These are phyloP conservation scores for Bufo gargarizans DNA, from an alignment of 2,113 vertebrate species.

Conservation along the genomic window DNA sequence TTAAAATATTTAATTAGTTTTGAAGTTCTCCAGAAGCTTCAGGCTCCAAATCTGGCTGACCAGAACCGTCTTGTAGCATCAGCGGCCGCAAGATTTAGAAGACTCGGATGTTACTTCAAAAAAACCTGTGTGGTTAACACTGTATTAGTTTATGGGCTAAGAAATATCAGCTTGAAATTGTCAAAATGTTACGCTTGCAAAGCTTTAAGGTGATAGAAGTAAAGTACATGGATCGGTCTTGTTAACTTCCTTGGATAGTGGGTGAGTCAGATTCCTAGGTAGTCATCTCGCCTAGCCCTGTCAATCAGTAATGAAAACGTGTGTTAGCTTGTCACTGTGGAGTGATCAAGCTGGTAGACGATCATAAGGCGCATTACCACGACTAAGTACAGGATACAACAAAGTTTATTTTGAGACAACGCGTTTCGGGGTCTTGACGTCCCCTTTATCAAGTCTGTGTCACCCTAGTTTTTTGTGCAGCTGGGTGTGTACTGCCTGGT, in stretches of 20 bases:
- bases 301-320: too few species aligned
- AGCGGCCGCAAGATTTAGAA: conserved; percentile 43
- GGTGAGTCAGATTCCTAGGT: too few species aligned
- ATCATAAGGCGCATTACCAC: too few species aligned
- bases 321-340: too few species aligned
- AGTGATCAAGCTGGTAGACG: too few species aligned
- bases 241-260: neutral
- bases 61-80: conserved; percentile 29
- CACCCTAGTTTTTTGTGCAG: too few species aligned
- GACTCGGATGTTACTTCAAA: conserved; percentile 35
- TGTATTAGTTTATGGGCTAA: conserved; percentile 45
- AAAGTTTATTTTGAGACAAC: too few species aligned
- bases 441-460: too few species aligned
- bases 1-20: conserved; percentile 55
- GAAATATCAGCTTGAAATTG: conserved; percentile 40
- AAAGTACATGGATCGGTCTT: neutral
- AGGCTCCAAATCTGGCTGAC: conserved; percentile 42
- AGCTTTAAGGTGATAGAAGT: neutral
- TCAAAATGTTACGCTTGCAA: conserved; percentile 28
- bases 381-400: too few species aligned
- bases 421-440: too few species aligned
- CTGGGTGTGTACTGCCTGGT: too few species aligned
- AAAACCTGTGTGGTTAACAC: conserved; percentile 38
- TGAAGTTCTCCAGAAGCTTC: conserved; percentile 37
- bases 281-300: too few species aligned